Conservation (phyloP, 2,113 vertebrate genomes). For the Dicrurus megarhynchus region DNA sequence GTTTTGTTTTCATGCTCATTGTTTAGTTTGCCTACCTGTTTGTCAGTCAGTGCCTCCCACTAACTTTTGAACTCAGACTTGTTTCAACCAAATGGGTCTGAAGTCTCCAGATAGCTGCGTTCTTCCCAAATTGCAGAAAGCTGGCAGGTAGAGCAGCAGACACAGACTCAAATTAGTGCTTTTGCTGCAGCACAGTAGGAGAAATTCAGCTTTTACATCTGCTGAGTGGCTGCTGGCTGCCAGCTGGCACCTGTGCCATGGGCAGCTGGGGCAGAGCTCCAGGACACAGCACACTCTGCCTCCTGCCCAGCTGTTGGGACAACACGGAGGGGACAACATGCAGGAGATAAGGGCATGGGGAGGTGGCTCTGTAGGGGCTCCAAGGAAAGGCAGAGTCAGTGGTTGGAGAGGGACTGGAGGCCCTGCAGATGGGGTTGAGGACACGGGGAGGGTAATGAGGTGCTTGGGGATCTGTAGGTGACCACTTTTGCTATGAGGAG, state of each 20-base stretch:
- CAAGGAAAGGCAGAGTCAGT: background rate
- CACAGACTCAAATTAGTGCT: background rate
- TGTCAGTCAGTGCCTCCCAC: background rate
- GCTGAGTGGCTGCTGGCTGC: background rate
- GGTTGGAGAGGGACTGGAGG: background rate
- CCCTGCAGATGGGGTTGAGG: background rate
- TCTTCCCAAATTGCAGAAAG: background rate
- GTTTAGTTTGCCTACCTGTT: background rate
- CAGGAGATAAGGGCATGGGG: background rate
- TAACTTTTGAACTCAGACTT: background rate
- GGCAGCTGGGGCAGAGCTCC: background rate
- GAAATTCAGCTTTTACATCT: background rate
- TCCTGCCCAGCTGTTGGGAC: background rate
- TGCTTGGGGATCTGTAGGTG: background rate
- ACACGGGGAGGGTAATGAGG: background rate
- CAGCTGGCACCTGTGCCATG: background rate
- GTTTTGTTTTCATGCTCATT: background rate
- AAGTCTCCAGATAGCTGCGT: background rate
- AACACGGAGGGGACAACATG: accelerated
- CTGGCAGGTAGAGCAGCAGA: background rate
- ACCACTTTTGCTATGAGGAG: background rate
- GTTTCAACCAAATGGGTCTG: background rate
- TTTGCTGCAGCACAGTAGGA: background rate
- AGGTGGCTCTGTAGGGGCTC: background rate
- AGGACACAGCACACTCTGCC: background rate